Evolutionary conservation across 2,113 vertebrate species (phyloP).

Genomic region (Vulpes vulpes): DNA sequence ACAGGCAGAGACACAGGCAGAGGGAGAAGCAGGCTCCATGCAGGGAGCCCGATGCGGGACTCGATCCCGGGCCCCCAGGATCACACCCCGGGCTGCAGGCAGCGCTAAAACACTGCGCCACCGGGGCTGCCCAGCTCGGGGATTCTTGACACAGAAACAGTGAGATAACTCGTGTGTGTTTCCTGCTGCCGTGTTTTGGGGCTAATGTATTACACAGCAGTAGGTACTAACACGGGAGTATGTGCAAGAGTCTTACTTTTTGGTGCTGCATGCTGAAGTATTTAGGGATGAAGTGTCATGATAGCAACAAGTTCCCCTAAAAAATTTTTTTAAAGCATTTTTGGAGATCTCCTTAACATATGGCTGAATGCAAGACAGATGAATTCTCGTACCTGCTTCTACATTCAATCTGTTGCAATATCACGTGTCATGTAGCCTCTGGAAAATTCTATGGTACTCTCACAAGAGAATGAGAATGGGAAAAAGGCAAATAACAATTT

Average conservation of each 20-base stretch:
- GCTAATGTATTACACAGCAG: background rate
- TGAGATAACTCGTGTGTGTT: background rate
- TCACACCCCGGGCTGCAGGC: too few relatives aligned
- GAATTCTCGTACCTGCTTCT: background rate
- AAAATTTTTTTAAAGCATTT: background rate
- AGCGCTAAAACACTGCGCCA: too few relatives aligned
- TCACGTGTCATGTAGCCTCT: background rate
- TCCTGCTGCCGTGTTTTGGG: background rate
- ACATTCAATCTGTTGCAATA: background rate
- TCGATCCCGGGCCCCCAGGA: too few relatives aligned
- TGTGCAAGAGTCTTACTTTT: background rate
- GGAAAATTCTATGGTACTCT: background rate
- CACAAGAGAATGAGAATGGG: background rate
- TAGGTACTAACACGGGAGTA: background rate
- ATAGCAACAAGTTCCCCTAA: background rate
- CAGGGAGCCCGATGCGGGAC: too few relatives aligned
- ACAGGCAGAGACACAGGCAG: too few relatives aligned
- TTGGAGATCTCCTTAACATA: background rate
- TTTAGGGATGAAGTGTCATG: background rate
- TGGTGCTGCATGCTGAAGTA: background rate
- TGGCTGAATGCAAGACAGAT: background rate
- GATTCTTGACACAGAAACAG: background rate
- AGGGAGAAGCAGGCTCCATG: too few relatives aligned
- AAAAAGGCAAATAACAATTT: background rate
- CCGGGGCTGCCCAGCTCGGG: background rate